Evolutionary conservation across 2,888 invertebrate genomes (phyloP).

Genomic region (Troides aeacus): DNA sequence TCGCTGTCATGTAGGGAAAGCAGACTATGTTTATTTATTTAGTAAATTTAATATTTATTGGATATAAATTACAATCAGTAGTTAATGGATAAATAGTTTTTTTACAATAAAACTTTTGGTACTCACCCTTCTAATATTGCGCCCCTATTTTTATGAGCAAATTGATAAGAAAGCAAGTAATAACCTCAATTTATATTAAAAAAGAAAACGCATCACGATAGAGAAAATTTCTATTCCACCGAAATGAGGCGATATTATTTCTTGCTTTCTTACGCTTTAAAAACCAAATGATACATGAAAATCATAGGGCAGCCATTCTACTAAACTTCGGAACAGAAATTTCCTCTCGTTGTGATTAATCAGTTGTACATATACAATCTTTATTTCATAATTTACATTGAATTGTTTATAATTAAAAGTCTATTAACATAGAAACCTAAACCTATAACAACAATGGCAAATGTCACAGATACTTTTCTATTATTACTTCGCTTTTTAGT

Average conservation of each 20-base stretch:
- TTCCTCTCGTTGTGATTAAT: conserved; percentile 67
- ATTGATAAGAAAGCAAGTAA: conserved; percentile 78
- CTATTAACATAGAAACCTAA: background rate
- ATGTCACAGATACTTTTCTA: conserved; percentile 21
- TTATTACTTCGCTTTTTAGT: background rate
- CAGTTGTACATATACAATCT: conserved; percentile 31
- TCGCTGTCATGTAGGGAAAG: too few relatives aligned
- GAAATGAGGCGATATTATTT: conserved; percentile 46
- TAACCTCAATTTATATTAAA: conserved; percentile 47
- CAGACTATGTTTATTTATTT: too few relatives aligned
- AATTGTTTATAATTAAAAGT: conserved; percentile 13
- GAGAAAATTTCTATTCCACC: conserved; percentile 80
- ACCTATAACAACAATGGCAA: conserved; percentile 33
- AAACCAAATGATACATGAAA: conserved; percentile 38
- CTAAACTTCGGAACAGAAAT: conserved; percentile 74
- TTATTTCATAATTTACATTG: conserved; percentile 37
- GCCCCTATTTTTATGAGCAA: conserved; percentile 62
- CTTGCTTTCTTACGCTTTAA: conserved; percentile 69
- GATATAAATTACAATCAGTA: too few relatives aligned
- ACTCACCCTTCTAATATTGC: conserved; percentile 56
- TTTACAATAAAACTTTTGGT: conserved; percentile 56
- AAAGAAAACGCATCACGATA: conserved; percentile 63
- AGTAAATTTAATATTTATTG: too few relatives aligned
- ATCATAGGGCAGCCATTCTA: conserved; percentile 60
- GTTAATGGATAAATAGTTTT: conserved; percentile 40